Evolutionary conservation across 2,113 vertebrate species (phyloP), one percentile per base, ranked within the genome.

Genomic region (Piprites chloris): DNA sequence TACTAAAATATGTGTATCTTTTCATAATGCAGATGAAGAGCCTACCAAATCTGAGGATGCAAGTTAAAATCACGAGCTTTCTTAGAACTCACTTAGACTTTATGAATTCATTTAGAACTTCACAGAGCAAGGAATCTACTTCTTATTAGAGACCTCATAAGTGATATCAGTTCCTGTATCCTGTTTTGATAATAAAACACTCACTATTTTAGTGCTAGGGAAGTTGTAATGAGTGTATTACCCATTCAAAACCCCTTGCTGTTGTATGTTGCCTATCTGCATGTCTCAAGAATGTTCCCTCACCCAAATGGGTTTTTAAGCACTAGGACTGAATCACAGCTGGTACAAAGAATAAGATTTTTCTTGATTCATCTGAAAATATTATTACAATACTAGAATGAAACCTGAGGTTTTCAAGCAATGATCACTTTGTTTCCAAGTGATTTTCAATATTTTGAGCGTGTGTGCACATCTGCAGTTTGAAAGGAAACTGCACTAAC

Each of bases 381-480:
- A 68, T 42, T 72, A 33, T 33, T 71, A 68, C 14, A 58, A 53
- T 53, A 58, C 5, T 42, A 85, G 37, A 91, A 89, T 11, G 8
- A 72, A 52, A 30, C 9, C 17, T 89, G 28, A 39, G 5, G 11
- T 75, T 89, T 91, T 44, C 27, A 63, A 73, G 27, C 27, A 3
- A 62, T 56, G 30, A 53, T 27, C 11, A 37, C 16, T 63, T 73
- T 18, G 3, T 76, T 84, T 65, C 35, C 26, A 82, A 83, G 19
- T 56, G 7, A 46, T 83, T 55, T 92, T 33, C 53, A 84, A 21
- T 63, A 72, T 84, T 62, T 49, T 49, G 13, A 30, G 20, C 28
- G 12, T 33, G 14, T 52, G 9, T 1, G 1, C 2, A 3, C 41
- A 67, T 37, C 2, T 6, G 27, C 10, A 87, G 15, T 35, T 76